A percentile compares a stretch with the other conserved stretches of the same genome.
Conservation (phyloP, 1,140 invertebrate genomes). For the Aphelenchoides besseyi region DNA sequence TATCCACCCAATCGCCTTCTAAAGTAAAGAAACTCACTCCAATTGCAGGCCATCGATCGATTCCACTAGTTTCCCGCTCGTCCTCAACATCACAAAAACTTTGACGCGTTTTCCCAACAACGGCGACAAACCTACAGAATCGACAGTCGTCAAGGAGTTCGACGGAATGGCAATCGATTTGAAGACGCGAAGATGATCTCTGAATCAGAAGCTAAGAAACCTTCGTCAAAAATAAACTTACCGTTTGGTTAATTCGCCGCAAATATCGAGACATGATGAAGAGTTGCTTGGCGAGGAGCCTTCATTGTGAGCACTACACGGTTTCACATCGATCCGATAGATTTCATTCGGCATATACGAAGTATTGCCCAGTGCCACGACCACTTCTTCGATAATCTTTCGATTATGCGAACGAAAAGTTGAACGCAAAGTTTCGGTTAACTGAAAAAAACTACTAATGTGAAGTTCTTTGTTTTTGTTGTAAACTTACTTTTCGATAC, state of each 20-base stretch:
- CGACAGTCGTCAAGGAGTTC: background rate
- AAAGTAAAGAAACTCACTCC: constrained; percentile 8
- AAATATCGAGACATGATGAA: background rate
- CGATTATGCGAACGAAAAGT: constrained; percentile 13
- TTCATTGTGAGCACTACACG: background rate
- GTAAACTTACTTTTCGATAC: constrained; percentile 17
- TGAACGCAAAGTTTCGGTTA: background rate
- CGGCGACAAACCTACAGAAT: no score
- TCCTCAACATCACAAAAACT: background rate
- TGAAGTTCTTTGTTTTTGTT: background rate
- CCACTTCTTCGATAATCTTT: constrained; percentile 3
- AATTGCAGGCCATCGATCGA: constrained; percentile 9
- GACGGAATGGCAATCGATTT: background rate
- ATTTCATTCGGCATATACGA: background rate
- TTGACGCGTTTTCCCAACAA: background rate
- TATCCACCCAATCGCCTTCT: background rate
- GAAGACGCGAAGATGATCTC: background rate
- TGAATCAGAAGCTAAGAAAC: background rate
- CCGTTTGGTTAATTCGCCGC: background rate
- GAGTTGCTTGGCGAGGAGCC: background rate
- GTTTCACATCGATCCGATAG: constrained; percentile 4
- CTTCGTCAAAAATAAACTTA: background rate
- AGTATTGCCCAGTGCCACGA: background rate
- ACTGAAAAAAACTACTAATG: background rate
- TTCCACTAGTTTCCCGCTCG: constrained; percentile 2